phyloP scores from a whole-genome alignment of 2,888 invertebrate genomes.

The Galeopsomyia nigrocyanea region DNA sequence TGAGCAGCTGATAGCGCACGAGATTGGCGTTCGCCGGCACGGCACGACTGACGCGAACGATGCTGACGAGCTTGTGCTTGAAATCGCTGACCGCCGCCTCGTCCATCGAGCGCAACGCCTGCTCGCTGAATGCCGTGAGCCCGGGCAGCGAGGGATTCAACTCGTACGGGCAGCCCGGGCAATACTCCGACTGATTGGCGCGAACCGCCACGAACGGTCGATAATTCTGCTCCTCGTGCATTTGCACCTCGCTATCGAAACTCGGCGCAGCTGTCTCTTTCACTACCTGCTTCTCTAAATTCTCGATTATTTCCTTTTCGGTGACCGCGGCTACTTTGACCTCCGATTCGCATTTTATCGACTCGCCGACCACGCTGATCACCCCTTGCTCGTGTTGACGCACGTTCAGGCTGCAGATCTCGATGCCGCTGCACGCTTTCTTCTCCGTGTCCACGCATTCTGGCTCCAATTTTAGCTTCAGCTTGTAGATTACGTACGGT shows the following conservation, averaged over 20 bases:
- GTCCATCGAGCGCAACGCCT: conserved; percentile 60
- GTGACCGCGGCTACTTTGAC: conserved; percentile 52
- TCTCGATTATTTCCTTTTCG: conserved; percentile 53
- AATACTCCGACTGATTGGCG: conserved; percentile 58
- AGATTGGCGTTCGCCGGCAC: conserved; percentile 60
- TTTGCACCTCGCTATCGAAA: conserved; percentile 61
- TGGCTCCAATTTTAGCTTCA: conserved; percentile 61
- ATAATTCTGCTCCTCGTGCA: conserved; percentile 57
- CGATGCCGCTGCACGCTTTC: conserved; percentile 57
- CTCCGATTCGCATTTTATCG: conserved; percentile 58
- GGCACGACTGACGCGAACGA: conserved; percentile 59
- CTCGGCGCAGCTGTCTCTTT: conserved; percentile 37
- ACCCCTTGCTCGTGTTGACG: conserved; percentile 57
- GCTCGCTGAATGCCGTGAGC: conserved; percentile 57
- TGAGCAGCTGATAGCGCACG: conserved; percentile 60
- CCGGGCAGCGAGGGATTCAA: conserved; percentile 63
- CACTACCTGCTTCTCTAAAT: neutral
- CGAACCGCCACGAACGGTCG: conserved; percentile 62
- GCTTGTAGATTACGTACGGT: conserved; percentile 56
- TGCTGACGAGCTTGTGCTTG: conserved; percentile 60
- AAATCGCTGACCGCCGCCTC: conserved; percentile 57
- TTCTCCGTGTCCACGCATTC: conserved; percentile 55
- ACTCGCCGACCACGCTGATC: conserved; percentile 54
- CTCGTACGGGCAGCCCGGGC: conserved; percentile 65
- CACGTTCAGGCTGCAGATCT: conserved; percentile 61